Evolutionary conservation across 2,113 vertebrate species (phyloP), one percentile per base, ranked within the genome.

Genomic region (Syrrhaptes paradoxus): DNA sequence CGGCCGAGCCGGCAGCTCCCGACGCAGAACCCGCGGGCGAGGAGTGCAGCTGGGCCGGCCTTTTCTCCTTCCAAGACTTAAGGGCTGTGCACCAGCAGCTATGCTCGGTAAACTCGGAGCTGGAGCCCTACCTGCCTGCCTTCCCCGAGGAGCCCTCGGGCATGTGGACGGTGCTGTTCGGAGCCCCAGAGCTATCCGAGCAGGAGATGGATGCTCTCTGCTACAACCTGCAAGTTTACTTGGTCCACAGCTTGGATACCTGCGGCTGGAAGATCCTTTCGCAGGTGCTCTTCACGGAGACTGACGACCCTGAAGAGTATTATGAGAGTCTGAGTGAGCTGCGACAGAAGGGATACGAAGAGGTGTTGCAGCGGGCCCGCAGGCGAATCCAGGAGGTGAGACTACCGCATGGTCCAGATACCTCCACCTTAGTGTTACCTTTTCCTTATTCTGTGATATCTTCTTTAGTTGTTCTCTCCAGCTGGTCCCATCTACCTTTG

Each of bases 241-340:
- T 99, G 97, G 98, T 99, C 59, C 99, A 99, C 80, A 98, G 98
- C 78, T 97, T 99, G 92, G 99, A 99, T 97, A 99, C 99, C 73
- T 99, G 99, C 89, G 99, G 99, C 21, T 99, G 99, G 99, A 99
- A 99, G 98, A 99, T 99, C 63, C 99, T 99, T 11, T 99, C 99
- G 0, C 99, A 99, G 98, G 98, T 99, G 26, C 98, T 99, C 2
- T 99, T 99, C 96, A 98, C 99, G 1, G 99, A 99, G 94, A 98
- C 98, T 8, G 99, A 99, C 29, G 99, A 99, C 96, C 98, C 98
- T 0, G 99, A 99, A 80, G 99, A 99, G 93, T 99, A 99, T 94
- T 99, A 99, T 11, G 99, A 99, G 97, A 99, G 99, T 89, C 97
- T 99, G 89, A 99, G 99, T 31, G 99, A 99, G 96, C 98, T 99